Base-by-base conservation (phyloP, 2,113 vertebrate species). In the Pomatorhinus ruficollis region DNA sequence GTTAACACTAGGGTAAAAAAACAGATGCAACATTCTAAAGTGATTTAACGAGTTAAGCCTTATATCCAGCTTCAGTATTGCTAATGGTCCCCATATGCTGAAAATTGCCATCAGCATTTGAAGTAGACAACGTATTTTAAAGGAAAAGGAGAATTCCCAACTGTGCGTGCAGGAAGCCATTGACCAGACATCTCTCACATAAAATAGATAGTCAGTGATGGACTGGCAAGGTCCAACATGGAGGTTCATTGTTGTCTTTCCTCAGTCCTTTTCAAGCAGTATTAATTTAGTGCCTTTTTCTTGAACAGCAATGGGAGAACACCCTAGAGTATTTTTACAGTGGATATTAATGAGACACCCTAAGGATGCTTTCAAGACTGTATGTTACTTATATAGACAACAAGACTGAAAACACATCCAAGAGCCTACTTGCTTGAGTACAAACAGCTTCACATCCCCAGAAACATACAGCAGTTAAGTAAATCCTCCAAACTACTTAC, bases 31-130 rank as follows among this genome's bases (percentile, higher is more conserved):
- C 72, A 53, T 93, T 96, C 94, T 96, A 57, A 93, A 97, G 96
- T 95, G 97, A 96, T 95, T 97, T 97, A 98, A 95, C 72, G 37
- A 87, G 57, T 95, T 97, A 96, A 97, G 94, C 97, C 94, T 95
- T 95, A 95, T 92, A 95, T 96, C 91, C 96, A 97, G 90, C 87
- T 94, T 97, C 94, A 95, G 2, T 77, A 85, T 30, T 40, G 72
- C 83, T 93, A 98, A 98, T 98, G 92, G 94, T 66, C 83, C 97
- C 97, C 98, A 98, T 95, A 97, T 97, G 97, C 90, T 94, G 68
- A 88, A 95, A 97, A 93, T 27, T 75, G 93, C 93, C 95, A 96
- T 92, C 93, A 65, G 60, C 40, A 94, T 69, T 83, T 96, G 93
- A 97, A 91, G 90, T 8, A 86, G 27, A 68, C 70, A 92, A 75